A percentile compares a stretch with the other conserved stretches of the same genome.
These are phyloP conservation scores for Drosophila paranaensis DNA, from an alignment of 2,888 invertebrate species.

Conservation along the genomic window DNA sequence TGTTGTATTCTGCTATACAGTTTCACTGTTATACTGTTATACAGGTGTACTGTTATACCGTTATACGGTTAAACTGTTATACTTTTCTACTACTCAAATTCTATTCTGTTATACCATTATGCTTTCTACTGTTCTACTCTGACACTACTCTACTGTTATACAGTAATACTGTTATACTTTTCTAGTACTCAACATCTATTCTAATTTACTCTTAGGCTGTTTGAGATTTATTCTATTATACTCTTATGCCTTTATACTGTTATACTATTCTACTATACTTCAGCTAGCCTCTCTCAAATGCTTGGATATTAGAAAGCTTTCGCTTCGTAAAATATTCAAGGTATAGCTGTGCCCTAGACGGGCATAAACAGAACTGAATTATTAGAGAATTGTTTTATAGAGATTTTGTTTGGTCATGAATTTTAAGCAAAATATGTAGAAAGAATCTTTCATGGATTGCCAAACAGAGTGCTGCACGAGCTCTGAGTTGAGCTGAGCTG, in stretches of 20 bases:
- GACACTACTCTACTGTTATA: neutral
- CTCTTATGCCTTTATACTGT: neutral
- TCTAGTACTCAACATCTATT: neutral
- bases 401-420: constrained; percentile 31
- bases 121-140: neutral
- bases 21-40: neutral
- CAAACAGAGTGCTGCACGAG: constrained; percentile 8
- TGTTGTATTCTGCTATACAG: too few species aligned
- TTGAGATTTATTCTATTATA: neutral
- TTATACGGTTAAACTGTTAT: neutral
- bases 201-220: neutral
- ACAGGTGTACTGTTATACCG: neutral
- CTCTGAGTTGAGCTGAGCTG: neutral
- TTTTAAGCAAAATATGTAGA: constrained; percentile 29
- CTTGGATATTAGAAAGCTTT: neutral
- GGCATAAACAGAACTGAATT: constrained; percentile 15
- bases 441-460: constrained; percentile 10
- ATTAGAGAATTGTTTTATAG: constrained; percentile 17
- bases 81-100: neutral
- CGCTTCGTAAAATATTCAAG: neutral
- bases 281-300: neutral
- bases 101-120: neutral
- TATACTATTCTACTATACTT: neutral
- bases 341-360: neutral
- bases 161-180: neutral